phyloP scores from a whole-genome alignment of 2,888 invertebrate genomes.

The Caenorhabditis becei region DNA sequence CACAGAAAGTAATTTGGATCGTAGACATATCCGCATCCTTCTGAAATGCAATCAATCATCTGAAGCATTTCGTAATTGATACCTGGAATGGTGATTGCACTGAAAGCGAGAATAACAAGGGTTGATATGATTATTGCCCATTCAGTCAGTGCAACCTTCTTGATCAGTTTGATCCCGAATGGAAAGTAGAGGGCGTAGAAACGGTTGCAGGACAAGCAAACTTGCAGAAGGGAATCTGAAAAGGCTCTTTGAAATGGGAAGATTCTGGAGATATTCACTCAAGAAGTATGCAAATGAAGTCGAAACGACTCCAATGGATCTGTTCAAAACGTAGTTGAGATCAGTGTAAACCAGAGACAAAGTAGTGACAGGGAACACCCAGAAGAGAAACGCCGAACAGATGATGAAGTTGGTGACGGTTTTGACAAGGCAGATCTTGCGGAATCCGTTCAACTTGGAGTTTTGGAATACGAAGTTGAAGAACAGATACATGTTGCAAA shows the following conservation, averaged over 20 bases:
- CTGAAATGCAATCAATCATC: background rate
- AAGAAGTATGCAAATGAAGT: conserved; percentile 10
- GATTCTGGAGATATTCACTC: background rate
- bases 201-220: conserved; percentile 29
- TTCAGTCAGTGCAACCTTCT: background rate
- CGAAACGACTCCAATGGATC: background rate
- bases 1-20: conserved; percentile 12
- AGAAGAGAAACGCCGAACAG: conserved; percentile 19
- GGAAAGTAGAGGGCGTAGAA: conserved; percentile 29
- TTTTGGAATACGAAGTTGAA: background rate
- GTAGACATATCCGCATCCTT: conserved; percentile 17
- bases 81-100: conserved; percentile 11
- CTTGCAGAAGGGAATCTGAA: conserved; percentile 11
- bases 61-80: background rate
- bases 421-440: conserved; percentile 10
- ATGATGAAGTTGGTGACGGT: conserved; percentile 16
- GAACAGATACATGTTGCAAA: conserved; percentile 13
- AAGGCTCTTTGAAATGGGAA: no score
- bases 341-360: background rate
- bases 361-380: conserved; percentile 16
- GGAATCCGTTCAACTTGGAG: background rate
- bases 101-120: background rate
- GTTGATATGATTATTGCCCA: background rate
- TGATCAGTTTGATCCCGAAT: conserved; percentile 5
- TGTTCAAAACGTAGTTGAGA: conserved; percentile 2